A percentile compares a stretch with the other conserved stretches of the same genome.
phyloP scores from a whole-genome alignment of 2,888 invertebrate genomes.

The Leptopterna dolabrata region DNA sequence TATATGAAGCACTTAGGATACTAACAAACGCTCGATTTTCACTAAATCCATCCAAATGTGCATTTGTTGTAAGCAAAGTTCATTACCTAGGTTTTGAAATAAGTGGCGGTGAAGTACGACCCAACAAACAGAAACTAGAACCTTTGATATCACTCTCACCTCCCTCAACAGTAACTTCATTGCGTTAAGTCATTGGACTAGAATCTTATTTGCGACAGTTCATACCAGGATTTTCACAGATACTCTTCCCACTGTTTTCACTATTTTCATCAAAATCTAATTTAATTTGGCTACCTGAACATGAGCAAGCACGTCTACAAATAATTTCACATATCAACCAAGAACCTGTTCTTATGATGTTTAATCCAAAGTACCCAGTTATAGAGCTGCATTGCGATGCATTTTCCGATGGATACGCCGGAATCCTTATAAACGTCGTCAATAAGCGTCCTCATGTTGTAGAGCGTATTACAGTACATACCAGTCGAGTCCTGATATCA shows the following conservation, averaged over 20 bases:
- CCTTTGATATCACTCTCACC: constrained; percentile 3
- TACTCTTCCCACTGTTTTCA: neutral
- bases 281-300: constrained; percentile 1
- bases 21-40: constrained; percentile 46
- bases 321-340: constrained; percentile 8
- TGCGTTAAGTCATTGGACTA: constrained; percentile 41
- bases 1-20: constrained; percentile 62
- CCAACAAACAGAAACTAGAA: neutral
- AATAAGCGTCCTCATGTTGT: neutral
- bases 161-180: neutral
- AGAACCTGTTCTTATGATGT: constrained; percentile 17
- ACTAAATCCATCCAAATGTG: constrained; percentile 52
- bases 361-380: neutral
- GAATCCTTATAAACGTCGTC: neutral
- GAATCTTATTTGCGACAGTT: neutral
- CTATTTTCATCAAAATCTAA: neutral
- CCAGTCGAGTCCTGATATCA: too few relatives aligned
- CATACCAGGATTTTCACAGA: constrained; percentile 1
- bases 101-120: constrained; percentile 5
- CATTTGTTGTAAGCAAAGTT: constrained; percentile 11
- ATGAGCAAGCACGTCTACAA: constrained; percentile 24
- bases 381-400: constrained; percentile 36
- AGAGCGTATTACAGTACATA: constrained; percentile 20
- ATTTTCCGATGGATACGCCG: constrained; percentile 14
- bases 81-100: constrained; percentile 45